Evolutionary conservation across 1,140 invertebrate species (phyloP).

Genomic region (Nymphalis io): DNA sequence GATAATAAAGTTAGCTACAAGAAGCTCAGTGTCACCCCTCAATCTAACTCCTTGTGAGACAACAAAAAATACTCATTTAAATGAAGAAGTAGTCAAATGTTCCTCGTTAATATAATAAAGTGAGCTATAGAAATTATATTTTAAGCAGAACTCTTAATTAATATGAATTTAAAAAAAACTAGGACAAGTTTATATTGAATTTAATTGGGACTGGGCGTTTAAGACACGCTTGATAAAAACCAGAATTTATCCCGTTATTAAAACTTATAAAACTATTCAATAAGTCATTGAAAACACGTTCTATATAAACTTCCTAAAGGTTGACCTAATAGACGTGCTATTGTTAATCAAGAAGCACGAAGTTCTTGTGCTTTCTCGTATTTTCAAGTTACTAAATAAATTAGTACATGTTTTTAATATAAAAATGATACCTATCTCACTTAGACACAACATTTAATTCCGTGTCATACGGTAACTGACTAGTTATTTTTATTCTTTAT

Average conservation of each 20-base stretch:
- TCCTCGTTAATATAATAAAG: too few relatives aligned
- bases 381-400: constrained; percentile 43
- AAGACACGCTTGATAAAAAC: constrained; percentile 20
- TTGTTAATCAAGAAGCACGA: constrained; percentile 42
- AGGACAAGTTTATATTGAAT: constrained; percentile 14
- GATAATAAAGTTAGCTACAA: constrained; percentile 29
- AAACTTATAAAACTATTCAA: constrained; percentile 27
- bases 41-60: not conserved
- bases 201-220: constrained; percentile 23
- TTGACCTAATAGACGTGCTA: constrained; percentile 18
- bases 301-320: constrained; percentile 23
- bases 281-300: constrained; percentile 21
- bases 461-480: not conserved
- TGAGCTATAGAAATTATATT: too few relatives aligned
- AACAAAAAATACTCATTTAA: not conserved
- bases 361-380: constrained; percentile 52
- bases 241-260: constrained; percentile 32
- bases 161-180: constrained; percentile 4
- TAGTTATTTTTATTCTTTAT: too few relatives aligned
- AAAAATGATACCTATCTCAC: not conserved
- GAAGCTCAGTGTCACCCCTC: not conserved
- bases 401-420: not conserved
- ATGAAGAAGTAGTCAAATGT: not conserved
- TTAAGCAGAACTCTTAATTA: not conserved
- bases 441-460: not conserved